These are phyloP conservation scores for Epinotia bilunana DNA, from an alignment of 2,888 invertebrate species.

Conservation along the genomic window DNA sequence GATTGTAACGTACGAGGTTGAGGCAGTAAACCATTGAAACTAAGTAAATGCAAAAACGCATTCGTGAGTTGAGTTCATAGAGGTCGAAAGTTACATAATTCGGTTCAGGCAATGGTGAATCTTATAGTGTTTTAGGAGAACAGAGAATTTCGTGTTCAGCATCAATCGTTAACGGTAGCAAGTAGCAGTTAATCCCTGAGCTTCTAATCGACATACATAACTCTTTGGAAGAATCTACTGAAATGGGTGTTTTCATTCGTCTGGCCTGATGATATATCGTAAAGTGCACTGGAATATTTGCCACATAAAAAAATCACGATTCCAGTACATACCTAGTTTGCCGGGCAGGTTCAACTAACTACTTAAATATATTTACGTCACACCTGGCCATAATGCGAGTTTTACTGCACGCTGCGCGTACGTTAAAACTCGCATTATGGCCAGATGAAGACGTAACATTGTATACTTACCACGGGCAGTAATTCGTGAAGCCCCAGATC, in stretches of 20 bases:
- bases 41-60: slow-evolving; percentile 34
- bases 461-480: too few species aligned
- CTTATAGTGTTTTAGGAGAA: neutral
- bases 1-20: neutral
- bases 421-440: too few species aligned
- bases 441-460: too few species aligned
- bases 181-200: slow-evolving; percentile 22
- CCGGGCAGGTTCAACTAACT: neutral
- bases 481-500: too few species aligned
- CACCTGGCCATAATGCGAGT: too few species aligned
- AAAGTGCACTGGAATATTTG: neutral
- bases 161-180: neutral
- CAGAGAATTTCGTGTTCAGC: neutral
- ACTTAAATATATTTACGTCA: too few species aligned
- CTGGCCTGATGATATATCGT: slow-evolving; percentile 8
- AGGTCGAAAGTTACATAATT: neutral
- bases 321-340: neutral
- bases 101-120: neutral
- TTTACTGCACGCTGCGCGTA: too few species aligned
- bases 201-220: slow-evolving; percentile 17
- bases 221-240: slow-evolving; percentile 10
- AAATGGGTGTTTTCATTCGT: slow-evolving; percentile 14
- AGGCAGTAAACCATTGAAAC: neutral
- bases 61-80: neutral
- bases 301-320: neutral